Evolutionary conservation across 2,888 invertebrate species (phyloP).

Genomic region (Lapara coniferarum): DNA sequence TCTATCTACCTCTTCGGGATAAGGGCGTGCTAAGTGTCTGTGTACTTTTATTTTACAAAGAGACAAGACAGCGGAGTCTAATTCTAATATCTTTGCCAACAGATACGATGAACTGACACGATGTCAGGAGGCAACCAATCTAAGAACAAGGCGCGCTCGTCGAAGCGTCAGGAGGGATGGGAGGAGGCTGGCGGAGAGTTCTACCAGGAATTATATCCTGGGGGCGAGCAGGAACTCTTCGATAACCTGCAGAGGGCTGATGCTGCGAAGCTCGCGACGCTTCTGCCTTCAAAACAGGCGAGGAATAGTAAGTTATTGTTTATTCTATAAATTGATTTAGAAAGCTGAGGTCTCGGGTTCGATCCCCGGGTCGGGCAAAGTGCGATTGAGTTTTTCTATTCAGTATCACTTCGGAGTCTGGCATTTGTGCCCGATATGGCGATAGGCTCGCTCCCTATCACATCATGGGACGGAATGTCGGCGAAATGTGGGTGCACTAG

Average conservation of each 20-base stretch:
- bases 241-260: conserved; percentile 88
- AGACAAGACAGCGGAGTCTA: not conserved
- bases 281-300: conserved; percentile 91
- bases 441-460: too few relatives aligned
- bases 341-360: too few relatives aligned
- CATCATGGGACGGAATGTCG: too few relatives aligned
- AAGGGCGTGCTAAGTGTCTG: too few relatives aligned
- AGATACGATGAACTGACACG: conserved; percentile 49
- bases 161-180: conserved; percentile 84
- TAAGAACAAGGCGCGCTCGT: conserved; percentile 65
- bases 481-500: too few relatives aligned
- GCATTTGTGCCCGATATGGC: too few relatives aligned
- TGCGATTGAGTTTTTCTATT: too few relatives aligned
- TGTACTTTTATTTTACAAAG: too few relatives aligned
- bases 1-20: too few relatives aligned
- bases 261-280: conserved; percentile 89
- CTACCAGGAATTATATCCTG: conserved; percentile 93
- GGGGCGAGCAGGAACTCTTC: conserved; percentile 84
- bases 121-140: conserved; percentile 77
- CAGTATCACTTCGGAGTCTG: too few relatives aligned
- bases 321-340: not conserved
- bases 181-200: conserved; percentile 94
- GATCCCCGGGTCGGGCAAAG: too few relatives aligned
- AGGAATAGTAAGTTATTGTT: conserved; percentile 84
- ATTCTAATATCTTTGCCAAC: not conserved